Conservation (phyloP, 2,888 invertebrate species). For the Leptarthrus brevirostris region DNA sequence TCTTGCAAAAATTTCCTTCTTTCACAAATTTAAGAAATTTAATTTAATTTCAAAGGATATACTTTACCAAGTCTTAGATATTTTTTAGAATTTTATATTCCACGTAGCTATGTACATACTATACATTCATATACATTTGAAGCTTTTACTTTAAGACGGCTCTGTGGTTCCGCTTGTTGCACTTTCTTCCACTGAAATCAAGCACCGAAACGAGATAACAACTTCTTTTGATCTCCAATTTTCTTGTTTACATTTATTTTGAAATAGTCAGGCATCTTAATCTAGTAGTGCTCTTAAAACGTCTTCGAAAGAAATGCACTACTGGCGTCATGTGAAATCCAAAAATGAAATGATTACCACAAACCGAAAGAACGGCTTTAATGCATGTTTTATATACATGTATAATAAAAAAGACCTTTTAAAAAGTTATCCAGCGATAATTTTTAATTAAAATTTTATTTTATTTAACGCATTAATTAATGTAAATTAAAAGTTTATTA, state of each 20-base stretch:
- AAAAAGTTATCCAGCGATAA: too few relatives aligned
- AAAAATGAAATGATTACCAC: too few relatives aligned
- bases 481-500: too few relatives aligned
- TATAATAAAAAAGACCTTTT: too few relatives aligned
- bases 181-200: neutral
- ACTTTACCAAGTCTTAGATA: too few relatives aligned
- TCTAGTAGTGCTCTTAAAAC: neutral
- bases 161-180: slow-evolving; percentile 16
- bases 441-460: too few relatives aligned
- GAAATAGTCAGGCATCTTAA: neutral
- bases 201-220: neutral
- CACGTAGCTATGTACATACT: too few relatives aligned
- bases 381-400: too few relatives aligned
- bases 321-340: too few relatives aligned
- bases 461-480: too few relatives aligned
- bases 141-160: neutral
- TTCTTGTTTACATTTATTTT: neutral
- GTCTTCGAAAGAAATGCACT: neutral
- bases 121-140: too few relatives aligned
- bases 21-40: neutral
- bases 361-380: too few relatives aligned
- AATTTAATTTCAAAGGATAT: neutral
- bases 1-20: neutral
- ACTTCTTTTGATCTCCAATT: neutral
- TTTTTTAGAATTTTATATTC: neutral